Evolutionary conservation across 2,888 invertebrate species (phyloP).

Genomic region (Pollenia labialis): DNA sequence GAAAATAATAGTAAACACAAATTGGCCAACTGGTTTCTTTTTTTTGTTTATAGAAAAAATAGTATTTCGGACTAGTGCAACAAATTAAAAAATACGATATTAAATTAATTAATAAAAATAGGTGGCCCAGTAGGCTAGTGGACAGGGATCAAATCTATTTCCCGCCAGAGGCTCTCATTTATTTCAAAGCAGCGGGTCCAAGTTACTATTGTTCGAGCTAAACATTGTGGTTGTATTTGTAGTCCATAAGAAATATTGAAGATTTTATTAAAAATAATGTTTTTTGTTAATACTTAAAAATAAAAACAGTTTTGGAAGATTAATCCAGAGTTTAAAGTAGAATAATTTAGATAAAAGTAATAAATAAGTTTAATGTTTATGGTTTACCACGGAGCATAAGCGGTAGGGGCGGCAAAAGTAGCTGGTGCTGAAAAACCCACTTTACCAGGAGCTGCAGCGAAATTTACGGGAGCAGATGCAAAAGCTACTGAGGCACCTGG

Average conservation of each 20-base stretch:
- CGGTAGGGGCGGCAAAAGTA: conserved; percentile 21
- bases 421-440: not conserved
- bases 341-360: conserved; percentile 9
- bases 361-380: conserved; percentile 66
- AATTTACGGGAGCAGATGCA: conserved; percentile 61
- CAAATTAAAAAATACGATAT: not conserved
- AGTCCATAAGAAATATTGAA: no score
- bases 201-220: no score
- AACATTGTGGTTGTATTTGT: no score
- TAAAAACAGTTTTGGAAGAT: conserved; percentile 61
- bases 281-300: conserved; percentile 13
- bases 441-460: conserved; percentile 26
- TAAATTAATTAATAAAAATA: not conserved
- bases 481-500: conserved; percentile 11
- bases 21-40: conserved; percentile 72
- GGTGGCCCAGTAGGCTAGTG: no score
- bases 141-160: no score
- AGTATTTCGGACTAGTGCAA: not conserved
- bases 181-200: no score
- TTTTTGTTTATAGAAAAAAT: not conserved
- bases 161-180: not conserved
- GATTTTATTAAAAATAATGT: conserved; percentile 35
- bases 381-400: conserved; percentile 71
- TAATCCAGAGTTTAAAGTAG: not conserved
- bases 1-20: conserved; percentile 76